Conservation (phyloP, 2,888 invertebrate genomes). For the Priocnemis perturbator region DNA sequence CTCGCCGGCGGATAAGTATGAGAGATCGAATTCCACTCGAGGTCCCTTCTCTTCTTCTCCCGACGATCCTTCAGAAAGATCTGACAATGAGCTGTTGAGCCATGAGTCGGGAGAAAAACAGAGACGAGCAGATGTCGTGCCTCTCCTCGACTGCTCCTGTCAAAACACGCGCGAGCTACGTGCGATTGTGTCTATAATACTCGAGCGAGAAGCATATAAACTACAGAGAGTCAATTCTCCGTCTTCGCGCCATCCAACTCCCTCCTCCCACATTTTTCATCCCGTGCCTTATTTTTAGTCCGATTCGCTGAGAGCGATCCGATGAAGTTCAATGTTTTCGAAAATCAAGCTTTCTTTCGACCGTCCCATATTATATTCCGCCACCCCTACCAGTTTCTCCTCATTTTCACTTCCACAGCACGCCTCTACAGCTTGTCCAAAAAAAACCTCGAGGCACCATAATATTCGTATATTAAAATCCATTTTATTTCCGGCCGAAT, state of each 20-base stretch:
- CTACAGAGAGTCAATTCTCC: neutral
- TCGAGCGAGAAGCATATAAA: conserved; percentile 9
- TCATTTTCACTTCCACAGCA: too few relatives aligned
- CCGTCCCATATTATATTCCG: too few relatives aligned
- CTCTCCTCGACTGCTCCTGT: conserved; percentile 43
- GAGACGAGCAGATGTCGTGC: conserved; percentile 42
- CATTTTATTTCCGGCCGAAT: too few relatives aligned
- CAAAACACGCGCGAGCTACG: conserved; percentile 41
- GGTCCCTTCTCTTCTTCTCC: conserved; percentile 27
- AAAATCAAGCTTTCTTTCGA: too few relatives aligned
- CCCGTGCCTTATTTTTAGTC: too few relatives aligned
- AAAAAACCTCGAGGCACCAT: too few relatives aligned
- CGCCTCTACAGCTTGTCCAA: too few relatives aligned
- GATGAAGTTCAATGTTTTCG: neutral
- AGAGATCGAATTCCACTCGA: conserved; percentile 35
- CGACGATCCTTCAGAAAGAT: conserved; percentile 42
- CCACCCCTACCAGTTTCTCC: too few relatives aligned
- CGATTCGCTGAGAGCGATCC: neutral
- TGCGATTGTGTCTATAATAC: conserved; percentile 3
- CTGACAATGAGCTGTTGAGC: conserved; percentile 25
- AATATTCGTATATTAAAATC: too few relatives aligned
- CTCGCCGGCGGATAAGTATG: too few relatives aligned
- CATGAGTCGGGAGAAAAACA: conserved; percentile 25
- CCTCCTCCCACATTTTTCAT: too few relatives aligned
- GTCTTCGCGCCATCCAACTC: too few relatives aligned